A percentile compares a stretch with the other conserved stretches of the same genome.
Evolutionary conservation across 2,888 invertebrate genomes (phyloP).

Genomic region (Andrena bucephala): DNA sequence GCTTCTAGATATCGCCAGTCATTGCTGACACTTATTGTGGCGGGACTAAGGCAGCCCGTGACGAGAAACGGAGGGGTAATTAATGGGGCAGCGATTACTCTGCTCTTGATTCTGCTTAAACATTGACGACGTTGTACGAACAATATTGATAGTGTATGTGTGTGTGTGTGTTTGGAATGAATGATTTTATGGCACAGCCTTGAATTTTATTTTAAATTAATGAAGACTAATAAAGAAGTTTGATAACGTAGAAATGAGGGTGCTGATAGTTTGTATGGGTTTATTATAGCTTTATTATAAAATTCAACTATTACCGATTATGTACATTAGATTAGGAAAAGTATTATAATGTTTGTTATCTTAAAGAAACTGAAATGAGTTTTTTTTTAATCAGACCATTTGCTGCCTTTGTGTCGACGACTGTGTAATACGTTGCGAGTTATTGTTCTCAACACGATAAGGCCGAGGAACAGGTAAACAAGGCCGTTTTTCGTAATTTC

Average conservation of each 20-base stretch:
- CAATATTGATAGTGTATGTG: not conserved
- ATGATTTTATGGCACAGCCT: not conserved
- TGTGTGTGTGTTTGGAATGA: not conserved
- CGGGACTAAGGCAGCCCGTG: not conserved
- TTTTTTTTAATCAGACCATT: not conserved
- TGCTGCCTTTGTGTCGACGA: not conserved
- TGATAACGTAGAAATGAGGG: no score
- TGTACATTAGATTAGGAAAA: no score
- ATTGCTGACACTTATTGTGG: constrained; percentile 33
- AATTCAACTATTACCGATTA: no score
- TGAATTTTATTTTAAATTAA: not conserved
- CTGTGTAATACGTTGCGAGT: not conserved
- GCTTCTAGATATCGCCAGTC: constrained; percentile 32
- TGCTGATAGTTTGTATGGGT: no score
- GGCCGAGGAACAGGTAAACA: not conserved
- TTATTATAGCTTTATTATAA: no score
- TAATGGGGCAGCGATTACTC: constrained; percentile 20
- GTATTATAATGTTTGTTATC: no score
- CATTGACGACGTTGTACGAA: not conserved
- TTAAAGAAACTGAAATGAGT: not conserved
- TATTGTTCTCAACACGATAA: not conserved
- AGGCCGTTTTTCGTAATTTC: constrained; percentile 7
- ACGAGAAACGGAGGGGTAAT: constrained; percentile 8
- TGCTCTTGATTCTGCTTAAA: not conserved
- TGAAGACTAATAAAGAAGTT: no score